Percentiles rank a stretch among this genome's conserved stretches.
phyloP scores from a whole-genome alignment of 1,140 invertebrate species.

The Sinella curviseta region DNA sequence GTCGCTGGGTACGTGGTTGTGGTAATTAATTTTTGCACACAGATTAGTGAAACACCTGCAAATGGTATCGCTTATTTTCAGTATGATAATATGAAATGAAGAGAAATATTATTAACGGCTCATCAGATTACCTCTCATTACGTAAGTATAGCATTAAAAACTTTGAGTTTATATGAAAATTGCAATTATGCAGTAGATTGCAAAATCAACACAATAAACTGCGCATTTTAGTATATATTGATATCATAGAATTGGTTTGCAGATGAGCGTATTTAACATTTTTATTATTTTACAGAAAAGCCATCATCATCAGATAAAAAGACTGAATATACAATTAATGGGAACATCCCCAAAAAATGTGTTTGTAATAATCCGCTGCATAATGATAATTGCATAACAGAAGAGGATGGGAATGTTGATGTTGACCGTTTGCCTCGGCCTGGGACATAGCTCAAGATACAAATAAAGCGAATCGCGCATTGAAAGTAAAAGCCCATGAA shows the following conservation, averaged over 20 bases:
- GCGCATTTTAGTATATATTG: too few relatives aligned
- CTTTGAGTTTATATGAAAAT: not conserved
- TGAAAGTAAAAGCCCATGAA: not conserved
- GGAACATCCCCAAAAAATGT: not conserved
- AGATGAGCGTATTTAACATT: too few relatives aligned
- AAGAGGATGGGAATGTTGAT: too few relatives aligned
- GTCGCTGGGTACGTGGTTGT: not conserved
- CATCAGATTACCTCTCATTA: not conserved
- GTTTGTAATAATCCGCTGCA: too few relatives aligned
- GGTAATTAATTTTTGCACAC: slow-evolving; percentile 12
- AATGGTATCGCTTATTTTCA: not conserved
- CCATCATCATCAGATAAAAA: not conserved
- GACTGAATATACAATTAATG: not conserved
- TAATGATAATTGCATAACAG: not conserved
- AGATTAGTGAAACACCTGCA: not conserved
- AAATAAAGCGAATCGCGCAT: too few relatives aligned
- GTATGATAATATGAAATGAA: too few relatives aligned
- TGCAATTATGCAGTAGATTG: too few relatives aligned
- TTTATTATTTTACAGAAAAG: not conserved
- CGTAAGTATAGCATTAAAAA: not conserved
- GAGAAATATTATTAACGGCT: not conserved
- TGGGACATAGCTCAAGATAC: too few relatives aligned
- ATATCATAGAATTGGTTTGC: not conserved
- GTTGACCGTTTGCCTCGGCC: too few relatives aligned
- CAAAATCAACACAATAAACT: too few relatives aligned